Percentiles rank a stretch among this genome's conserved stretches.
Evolutionary conservation across 2,113 vertebrate species (phyloP).

Genomic region (Morone saxatilis): DNA sequence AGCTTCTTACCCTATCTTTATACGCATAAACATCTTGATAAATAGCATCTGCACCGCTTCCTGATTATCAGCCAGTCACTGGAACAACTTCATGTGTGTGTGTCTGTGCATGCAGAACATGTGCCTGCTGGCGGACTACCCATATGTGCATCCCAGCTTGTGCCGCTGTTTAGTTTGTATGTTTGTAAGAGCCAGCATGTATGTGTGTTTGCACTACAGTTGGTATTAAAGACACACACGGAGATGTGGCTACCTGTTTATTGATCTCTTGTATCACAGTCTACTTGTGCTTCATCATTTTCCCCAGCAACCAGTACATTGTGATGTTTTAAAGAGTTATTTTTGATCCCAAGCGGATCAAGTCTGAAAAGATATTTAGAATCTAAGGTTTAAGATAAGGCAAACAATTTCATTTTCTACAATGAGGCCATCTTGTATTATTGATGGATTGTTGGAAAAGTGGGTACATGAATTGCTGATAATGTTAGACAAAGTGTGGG

Average conservation of each 20-base stretch:
- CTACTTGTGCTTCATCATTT: background rate
- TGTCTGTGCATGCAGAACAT: background rate
- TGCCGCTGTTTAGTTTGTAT: background rate
- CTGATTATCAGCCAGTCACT: conserved; percentile 19
- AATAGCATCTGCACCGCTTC: conserved; percentile 13
- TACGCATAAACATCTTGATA: no score
- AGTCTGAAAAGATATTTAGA: background rate
- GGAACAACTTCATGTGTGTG: background rate
- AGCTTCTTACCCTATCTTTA: background rate
- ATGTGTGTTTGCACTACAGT: background rate
- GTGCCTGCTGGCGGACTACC: background rate
- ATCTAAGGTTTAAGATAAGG: background rate
- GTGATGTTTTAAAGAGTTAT: no score
- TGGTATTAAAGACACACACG: background rate
- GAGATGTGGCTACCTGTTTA: background rate
- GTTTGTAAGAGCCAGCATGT: background rate
- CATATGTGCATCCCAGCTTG: conserved; percentile 7
- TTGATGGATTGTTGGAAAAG: background rate
- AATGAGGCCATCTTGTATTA: background rate
- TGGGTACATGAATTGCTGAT: background rate
- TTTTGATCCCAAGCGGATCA: no score
- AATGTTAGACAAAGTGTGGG: background rate
- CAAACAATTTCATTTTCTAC: background rate
- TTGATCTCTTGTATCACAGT: background rate
- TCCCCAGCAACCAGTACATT: background rate